Evolutionary conservation across 2,113 vertebrate species (phyloP).

Genomic region (Dipodomys merriami): DNA sequence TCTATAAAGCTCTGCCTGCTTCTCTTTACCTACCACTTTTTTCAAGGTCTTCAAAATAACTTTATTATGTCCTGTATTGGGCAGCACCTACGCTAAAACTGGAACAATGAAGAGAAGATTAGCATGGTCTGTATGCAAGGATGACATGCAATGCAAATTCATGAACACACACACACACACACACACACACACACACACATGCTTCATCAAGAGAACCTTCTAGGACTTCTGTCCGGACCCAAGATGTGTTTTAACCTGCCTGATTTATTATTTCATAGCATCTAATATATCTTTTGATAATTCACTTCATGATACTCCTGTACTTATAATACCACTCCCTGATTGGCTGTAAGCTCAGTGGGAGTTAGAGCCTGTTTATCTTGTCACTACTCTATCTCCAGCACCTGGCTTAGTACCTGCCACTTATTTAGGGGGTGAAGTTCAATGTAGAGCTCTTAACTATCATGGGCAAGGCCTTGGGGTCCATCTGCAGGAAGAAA

Average conservation of each 20-base stretch:
- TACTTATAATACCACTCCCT: not conserved
- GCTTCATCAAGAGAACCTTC: not conserved
- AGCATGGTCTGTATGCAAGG: too few species aligned
- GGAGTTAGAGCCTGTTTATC: not conserved
- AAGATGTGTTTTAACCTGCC: not conserved
- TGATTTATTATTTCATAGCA: not conserved
- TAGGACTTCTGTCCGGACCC: not conserved
- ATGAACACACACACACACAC: too few species aligned
- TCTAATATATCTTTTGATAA: not conserved
- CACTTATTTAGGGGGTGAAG: not conserved
- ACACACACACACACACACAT: too few species aligned
- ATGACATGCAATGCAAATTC: too few species aligned
- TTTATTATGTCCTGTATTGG: too few species aligned
- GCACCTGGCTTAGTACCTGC: not conserved
- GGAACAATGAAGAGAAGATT: too few species aligned
- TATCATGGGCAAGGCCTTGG: not conserved
- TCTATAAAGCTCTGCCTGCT: not conserved
- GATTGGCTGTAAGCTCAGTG: not conserved
- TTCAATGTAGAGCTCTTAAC: not conserved
- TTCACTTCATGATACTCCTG: not conserved
- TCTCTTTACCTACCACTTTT: not conserved
- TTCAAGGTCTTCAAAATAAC: slow-evolving; percentile 9
- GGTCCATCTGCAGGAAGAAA: not conserved
- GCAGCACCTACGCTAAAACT: too few species aligned
- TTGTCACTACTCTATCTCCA: not conserved